Evolutionary conservation across 2,797 vertebrate species (phyloP).

Genomic region (Apodemus agrarius): DNA sequence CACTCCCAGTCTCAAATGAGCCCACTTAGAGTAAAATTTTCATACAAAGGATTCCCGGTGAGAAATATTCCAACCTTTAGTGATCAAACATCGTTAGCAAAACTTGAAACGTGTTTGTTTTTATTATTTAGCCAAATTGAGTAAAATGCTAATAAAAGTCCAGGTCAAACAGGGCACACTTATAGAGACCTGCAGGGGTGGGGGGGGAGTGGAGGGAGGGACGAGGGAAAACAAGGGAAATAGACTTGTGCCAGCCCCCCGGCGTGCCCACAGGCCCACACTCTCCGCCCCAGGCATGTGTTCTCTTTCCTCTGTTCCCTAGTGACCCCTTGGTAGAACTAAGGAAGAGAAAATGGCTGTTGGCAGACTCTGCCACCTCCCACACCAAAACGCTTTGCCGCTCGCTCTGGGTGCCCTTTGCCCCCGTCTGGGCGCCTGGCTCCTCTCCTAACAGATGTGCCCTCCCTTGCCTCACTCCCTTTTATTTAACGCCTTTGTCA

Average conservation of each 20-base stretch:
- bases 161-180: background rate
- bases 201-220: background rate
- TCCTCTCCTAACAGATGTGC: background rate
- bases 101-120: background rate
- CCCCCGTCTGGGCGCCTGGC: background rate
- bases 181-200: background rate
- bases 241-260: fast-evolving
- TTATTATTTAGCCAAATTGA: background rate
- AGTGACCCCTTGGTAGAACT: background rate
- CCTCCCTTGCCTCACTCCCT: background rate
- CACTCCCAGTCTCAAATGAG: background rate
- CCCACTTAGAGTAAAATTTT: background rate
- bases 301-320: too few species aligned
- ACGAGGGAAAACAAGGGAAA: background rate
- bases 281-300: fast-evolving
- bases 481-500: background rate
- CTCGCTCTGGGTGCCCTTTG: background rate
- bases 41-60: background rate
- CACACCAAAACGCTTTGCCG: background rate
- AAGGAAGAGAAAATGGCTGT: background rate
- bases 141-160: background rate
- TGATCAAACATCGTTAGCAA: background rate
- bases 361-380: background rate
- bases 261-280: background rate
- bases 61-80: background rate